A percentile compares a stretch with the other conserved stretches of the same genome.
Evolutionary conservation across 1,140 invertebrate genomes (phyloP).

Genomic region (Lepidostoma basale): DNA sequence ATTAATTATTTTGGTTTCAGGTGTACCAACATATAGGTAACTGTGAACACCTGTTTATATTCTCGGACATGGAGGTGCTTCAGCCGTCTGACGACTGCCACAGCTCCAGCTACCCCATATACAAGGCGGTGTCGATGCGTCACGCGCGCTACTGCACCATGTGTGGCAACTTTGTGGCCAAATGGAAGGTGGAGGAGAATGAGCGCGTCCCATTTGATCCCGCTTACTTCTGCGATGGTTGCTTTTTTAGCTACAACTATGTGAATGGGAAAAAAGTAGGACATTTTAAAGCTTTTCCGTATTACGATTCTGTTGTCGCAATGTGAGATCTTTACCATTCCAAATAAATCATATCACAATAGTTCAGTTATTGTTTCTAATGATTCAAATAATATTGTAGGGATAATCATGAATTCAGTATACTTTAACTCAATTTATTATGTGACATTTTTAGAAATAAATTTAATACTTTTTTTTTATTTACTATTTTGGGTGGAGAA

Average conservation of each 20-base stretch:
- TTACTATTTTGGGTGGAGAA: too few relatives aligned
- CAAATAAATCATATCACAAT: not conserved
- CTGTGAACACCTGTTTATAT: slow-evolving; percentile 85
- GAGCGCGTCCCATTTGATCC: slow-evolving; percentile 69
- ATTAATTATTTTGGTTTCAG: slow-evolving; percentile 57
- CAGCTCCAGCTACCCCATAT: slow-evolving; percentile 60
- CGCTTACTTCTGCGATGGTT: slow-evolving; percentile 69
- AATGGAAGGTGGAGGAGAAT: slow-evolving; percentile 66
- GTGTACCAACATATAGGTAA: slow-evolving; percentile 87
- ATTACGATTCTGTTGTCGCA: slow-evolving; percentile 25
- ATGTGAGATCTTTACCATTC: not conserved
- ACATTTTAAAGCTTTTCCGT: slow-evolving; percentile 62
- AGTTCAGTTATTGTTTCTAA: not conserved
- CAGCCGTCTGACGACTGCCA: slow-evolving; percentile 57
- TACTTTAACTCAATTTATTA: too few relatives aligned
- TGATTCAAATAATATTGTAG: too few relatives aligned
- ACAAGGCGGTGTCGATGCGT: slow-evolving; percentile 54
- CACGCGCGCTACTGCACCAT: slow-evolving; percentile 61
- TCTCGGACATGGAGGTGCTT: slow-evolving; percentile 72
- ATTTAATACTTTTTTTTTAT: too few relatives aligned
- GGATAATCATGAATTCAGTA: too few relatives aligned
- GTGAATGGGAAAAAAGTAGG: slow-evolving; percentile 64
- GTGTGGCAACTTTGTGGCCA: slow-evolving; percentile 58
- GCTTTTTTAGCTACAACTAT: slow-evolving; percentile 71
- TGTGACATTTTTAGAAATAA: too few relatives aligned